Evolutionary conservation across 2,797 vertebrate species (phyloP).

Genomic region (Pipistrellus nathusii): DNA sequence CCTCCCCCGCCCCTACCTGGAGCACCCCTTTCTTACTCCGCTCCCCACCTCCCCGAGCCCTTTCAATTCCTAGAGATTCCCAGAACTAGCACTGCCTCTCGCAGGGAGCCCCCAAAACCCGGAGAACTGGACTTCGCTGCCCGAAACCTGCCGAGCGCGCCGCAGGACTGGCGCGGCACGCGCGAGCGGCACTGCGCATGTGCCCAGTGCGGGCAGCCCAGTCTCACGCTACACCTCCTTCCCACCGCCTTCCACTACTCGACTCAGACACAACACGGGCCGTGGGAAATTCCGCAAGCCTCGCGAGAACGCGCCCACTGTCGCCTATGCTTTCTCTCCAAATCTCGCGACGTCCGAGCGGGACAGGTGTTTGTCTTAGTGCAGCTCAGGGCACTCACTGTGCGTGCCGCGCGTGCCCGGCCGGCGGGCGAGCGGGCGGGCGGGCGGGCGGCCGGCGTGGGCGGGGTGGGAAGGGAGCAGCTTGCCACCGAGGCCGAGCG

Average conservation of each 20-base stretch:
- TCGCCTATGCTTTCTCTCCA: not conserved
- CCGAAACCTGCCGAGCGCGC: constrained; percentile 53
- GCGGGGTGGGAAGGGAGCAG: not conserved
- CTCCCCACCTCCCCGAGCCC: not conserved
- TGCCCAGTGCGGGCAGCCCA: constrained; percentile 67
- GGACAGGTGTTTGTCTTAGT: constrained; percentile 69
- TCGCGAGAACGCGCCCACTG: constrained; percentile 83
- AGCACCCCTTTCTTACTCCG: rapidly evolving
- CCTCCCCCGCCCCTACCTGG: not conserved
- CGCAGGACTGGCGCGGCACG: constrained; percentile 65
- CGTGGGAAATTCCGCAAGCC: constrained; percentile 87
- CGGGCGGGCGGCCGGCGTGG: not conserved
- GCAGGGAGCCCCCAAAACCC: constrained; percentile 77
- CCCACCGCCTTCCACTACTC: constrained; percentile 72
- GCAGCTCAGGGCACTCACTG: not conserved
- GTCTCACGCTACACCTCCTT: constrained; percentile 78
- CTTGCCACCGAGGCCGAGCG: constrained; percentile 10
- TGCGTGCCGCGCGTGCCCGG: constrained; percentile 66
- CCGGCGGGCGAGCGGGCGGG: not conserved
- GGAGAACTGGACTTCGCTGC: constrained; percentile 71
- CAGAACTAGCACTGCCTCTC: constrained; percentile 67
- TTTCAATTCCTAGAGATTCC: constrained; percentile 79
- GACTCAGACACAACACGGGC: constrained; percentile 87
- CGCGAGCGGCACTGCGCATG: constrained; percentile 73
- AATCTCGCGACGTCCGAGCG: constrained; percentile 78